Conservation (phyloP, 2,797 vertebrate genomes). For the Coendou prehensilis region DNA sequence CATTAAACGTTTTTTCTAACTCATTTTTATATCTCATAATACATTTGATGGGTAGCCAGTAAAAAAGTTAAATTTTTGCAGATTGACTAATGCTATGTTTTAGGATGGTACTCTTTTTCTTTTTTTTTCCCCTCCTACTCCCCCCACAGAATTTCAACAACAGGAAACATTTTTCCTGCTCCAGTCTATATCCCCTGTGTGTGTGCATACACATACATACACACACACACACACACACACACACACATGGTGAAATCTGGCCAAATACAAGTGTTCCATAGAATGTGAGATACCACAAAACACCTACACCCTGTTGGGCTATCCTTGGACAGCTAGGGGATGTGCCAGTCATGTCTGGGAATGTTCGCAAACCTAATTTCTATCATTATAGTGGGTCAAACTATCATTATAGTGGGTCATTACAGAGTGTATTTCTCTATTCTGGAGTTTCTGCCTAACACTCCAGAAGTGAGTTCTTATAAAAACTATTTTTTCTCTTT, state of each 20-base stretch:
- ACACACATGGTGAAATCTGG: not conserved
- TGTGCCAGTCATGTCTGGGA: not conserved
- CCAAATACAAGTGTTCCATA: not conserved
- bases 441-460: conserved; percentile 54
- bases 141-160: not conserved
- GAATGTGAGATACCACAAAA: not conserved
- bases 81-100: conserved; percentile 2
- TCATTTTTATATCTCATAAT: conserved; percentile 49
- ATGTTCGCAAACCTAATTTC: conserved; percentile 72
- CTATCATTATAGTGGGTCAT: conserved; percentile 57
- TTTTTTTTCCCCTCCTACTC: not conserved
- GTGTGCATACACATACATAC: not conserved
- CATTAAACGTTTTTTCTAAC: conserved; percentile 49
- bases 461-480: conserved; percentile 3
- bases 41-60: conserved; percentile 24
- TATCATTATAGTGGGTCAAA: conserved; percentile 58
- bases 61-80: conserved; percentile 39
- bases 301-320: not conserved
- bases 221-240: not conserved
- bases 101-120: not conserved
- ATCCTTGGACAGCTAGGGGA: conserved; percentile 19
- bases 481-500: conserved; percentile 39
- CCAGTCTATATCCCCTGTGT: not conserved
- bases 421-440: conserved; percentile 11
- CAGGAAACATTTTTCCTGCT: conserved; percentile 26